A percentile compares a stretch with the other conserved stretches of the same genome.
Evolutionary conservation across 1,140 invertebrate genomes (phyloP).

Genomic region (Plodia interpunctella): DNA sequence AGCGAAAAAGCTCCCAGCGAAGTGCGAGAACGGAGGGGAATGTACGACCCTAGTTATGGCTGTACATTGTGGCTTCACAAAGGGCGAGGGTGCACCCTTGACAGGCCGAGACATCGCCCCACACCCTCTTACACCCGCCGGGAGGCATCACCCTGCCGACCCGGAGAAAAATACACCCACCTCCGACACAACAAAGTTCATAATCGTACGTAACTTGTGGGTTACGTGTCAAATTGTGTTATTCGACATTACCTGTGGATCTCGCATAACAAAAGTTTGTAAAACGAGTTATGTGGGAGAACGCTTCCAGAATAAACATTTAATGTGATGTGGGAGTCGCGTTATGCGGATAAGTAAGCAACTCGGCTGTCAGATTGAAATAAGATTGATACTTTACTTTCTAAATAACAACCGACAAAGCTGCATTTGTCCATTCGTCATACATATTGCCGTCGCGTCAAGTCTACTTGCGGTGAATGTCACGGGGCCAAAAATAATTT

Average conservation of each 20-base stretch:
- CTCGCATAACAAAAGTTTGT: constrained; percentile 42
- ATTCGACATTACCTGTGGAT: constrained; percentile 50
- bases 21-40: constrained; percentile 41
- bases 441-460: constrained; percentile 31
- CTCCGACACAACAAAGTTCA: constrained; percentile 27
- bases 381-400: constrained; percentile 25
- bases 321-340: constrained; percentile 20
- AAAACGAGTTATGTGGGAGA: constrained; percentile 42
- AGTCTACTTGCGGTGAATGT: constrained; percentile 60
- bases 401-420: constrained; percentile 23
- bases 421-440: constrained; percentile 41
- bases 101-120: constrained; percentile 38
- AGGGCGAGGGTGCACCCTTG: constrained; percentile 54
- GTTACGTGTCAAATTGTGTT: constrained; percentile 41
- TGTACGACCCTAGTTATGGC: constrained; percentile 34
- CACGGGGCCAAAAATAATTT: constrained; percentile 61
- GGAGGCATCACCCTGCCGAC: constrained; percentile 8
- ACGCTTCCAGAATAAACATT: constrained; percentile 38
- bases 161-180: constrained; percentile 26
- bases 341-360: constrained; percentile 24
- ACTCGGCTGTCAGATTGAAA: constrained; percentile 14
- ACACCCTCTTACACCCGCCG: constrained; percentile 17
- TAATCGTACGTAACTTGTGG: constrained; percentile 25
- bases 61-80: constrained; percentile 42
- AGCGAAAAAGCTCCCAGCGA: constrained; percentile 48